Evolutionary conservation across 2,888 invertebrate genomes (phyloP), one percentile per base, ranked within the genome.

Genomic region (Agonopterix arenella): DNA sequence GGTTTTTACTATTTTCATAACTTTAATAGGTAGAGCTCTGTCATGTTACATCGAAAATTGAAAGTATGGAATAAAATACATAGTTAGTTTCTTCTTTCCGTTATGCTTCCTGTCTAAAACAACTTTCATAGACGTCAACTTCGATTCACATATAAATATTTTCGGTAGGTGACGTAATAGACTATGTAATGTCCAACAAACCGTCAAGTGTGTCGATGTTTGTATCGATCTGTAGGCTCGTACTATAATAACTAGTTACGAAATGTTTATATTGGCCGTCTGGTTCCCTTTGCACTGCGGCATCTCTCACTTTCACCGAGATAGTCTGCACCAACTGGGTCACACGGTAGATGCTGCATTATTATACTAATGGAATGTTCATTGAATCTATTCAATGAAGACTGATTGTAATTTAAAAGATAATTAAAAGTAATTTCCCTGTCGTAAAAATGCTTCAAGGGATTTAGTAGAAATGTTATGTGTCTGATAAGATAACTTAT

Each of bases 251-350:
- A 28, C 64, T 62, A 58, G 72, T 84, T 84, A 81, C 70, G 80
- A 83, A 84, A 84, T 81, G 66, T 78, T 74, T 75, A 68, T 71
- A 72, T 70, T 74, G 63, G 61, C 65, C 52, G 69, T 68, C 64
- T 69, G 67, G 63, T 64, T 74, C 68, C 68, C 69, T 68, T 63
- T 65, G 66, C 66, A 64, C 61, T 61, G 62, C 62, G 60, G 67
- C 68, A 75, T 83, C 78, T 76, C 70, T 71, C 76, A 83, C 85
- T 85, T 85, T 86, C 85, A 81, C 84, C 77, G 62, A 66, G 70
- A 67, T 66, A 61, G 61, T 59, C 61, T 62, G 62, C 61, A 55
- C 66, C 68, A 80, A 70, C 73, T 76, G 62, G 80, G 82, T 78
- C 79, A 72, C 65, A 64, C 62, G 66, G 62, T 28, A 28, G 28